phyloP scores from a whole-genome alignment of 1,140 invertebrate genomes.

The Tetramorium simillimum region DNA sequence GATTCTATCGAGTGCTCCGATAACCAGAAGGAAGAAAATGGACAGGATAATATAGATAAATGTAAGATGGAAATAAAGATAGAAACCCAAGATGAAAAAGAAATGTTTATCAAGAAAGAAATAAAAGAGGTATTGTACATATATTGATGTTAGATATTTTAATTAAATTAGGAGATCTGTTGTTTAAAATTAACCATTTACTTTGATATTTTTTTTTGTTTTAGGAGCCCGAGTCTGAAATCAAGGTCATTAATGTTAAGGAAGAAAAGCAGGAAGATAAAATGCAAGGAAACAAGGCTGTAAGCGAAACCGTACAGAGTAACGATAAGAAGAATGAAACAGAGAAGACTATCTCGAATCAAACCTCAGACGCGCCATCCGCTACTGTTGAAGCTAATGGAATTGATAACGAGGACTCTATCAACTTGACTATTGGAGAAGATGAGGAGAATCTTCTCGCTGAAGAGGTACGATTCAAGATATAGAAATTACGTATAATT shows the following conservation, averaged over 20 bases:
- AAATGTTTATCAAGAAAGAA: slow-evolving; percentile 13
- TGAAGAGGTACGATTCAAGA: slow-evolving; percentile 87
- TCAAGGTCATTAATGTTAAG: slow-evolving; percentile 54
- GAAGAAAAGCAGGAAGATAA: slow-evolving; percentile 76
- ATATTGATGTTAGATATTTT: background rate
- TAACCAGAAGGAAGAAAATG: slow-evolving; percentile 74
- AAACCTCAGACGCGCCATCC: slow-evolving; percentile 45
- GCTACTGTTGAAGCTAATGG: slow-evolving; percentile 82
- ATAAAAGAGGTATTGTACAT: slow-evolving; percentile 8
- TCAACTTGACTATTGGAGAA: slow-evolving; percentile 92
- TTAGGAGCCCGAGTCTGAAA: slow-evolving; percentile 59
- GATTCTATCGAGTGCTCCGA: slow-evolving; percentile 73
- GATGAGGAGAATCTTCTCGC: slow-evolving; percentile 92
- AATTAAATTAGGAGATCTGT: background rate
- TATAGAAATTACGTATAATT: background rate
- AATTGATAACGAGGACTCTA: slow-evolving; percentile 91
- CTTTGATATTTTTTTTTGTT: background rate
- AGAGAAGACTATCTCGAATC: slow-evolving; percentile 66
- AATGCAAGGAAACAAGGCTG: slow-evolving; percentile 10
- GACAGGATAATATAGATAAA: slow-evolving; percentile 67
- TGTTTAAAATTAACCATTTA: background rate
- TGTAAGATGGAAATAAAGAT: slow-evolving; percentile 45
- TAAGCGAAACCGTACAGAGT: slow-evolving; percentile 4
- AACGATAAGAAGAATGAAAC: slow-evolving; percentile 57
- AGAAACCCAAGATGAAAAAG: slow-evolving; percentile 10